Evolutionary conservation across 64 coral and sea anemone species (phyloP), one percentile per base, ranked within the genome.

Genomic region (Montipora sp.): DNA sequence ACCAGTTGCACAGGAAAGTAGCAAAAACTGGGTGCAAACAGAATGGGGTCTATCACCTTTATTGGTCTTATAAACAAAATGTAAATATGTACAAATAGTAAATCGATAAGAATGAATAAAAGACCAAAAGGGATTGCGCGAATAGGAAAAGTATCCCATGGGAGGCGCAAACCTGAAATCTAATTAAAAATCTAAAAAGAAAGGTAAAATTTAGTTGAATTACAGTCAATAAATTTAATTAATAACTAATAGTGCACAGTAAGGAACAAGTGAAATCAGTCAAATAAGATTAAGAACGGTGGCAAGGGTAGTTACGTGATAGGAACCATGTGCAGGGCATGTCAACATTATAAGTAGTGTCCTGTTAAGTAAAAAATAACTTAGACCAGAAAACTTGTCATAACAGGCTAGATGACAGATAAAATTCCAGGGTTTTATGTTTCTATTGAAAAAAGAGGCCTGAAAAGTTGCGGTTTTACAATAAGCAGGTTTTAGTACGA

Each of bases 381-480:
- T 3, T 14, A 79, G 75, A 49, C 59, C 5, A 51, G 36, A 79
- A 60, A 80, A 60, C n/a, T 47, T 70, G 24, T 14, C 75, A 60
- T n/a, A 45, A 61, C 4, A 13, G 8, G 77, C 82, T 18, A 51
- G 47, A 4, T 58, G 63, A 50, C 47, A 75, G 18, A 58, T 59
- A 77, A 7, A 48, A 47, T 91, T 91, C 49, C 79, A 91, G 10
- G 80, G 78, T 70, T 91, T 83, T 71, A 83, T 67, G 50, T 75
- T 83, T 15, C 89, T 60, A 50, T 90, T 90, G 19, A 80, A 90
- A 63, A 80, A 90, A 70, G 89, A 90, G 45, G 63, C 48, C 60
- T 91, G 79, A 71, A 79, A 91, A n/a, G 90, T 83, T 9, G 90
- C 74, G 67, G 90, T 91, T 51, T 67, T 83, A 51, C 66, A 91